Evolutionary conservation across 1,140 invertebrate genomes (phyloP), one percentile per base, ranked within the genome.

Genomic region (Leptoteleia sp.): DNA sequence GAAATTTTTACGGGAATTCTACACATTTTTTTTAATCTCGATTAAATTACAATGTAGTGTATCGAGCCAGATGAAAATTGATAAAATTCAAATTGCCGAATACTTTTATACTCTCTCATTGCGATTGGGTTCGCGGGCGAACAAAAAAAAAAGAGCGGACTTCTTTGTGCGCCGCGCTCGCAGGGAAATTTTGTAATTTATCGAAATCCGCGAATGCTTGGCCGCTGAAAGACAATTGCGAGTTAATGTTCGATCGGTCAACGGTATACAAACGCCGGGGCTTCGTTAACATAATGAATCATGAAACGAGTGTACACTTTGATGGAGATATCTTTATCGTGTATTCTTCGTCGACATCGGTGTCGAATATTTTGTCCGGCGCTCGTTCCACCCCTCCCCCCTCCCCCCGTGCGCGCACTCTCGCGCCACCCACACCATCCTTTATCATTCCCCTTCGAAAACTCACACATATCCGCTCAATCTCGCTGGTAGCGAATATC

Each of bases 311-410:
- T 68, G 81, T 72, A 81, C 65, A 83, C 72, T 70, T 82, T 78
- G 82, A 85, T 47, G 73, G 76, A 80, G 79, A 84, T 86, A 82
- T 82, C 83, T 87, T 86, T 86, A 86, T 84, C 79, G 82, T 82
- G 81, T 85, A 85, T 87, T 88, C 87, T 87, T 88, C 86, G 87
- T 87, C 85, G 85, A 82, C 78, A 82, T 76, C 80, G 75, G 82
- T 80, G 81, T 79, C 76, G 81, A 79, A 77, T 84, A 81, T 84
- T 85, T 86, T 84, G 83, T 86, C 83, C 84, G 84, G 83, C 82
- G 80, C 83, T 82, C 81, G 79, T 79, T 73, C 76, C 3, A 25
- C 77, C 79, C 70, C 59, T n/a, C n/a, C n/a, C n/a, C n/a, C n/a
- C n/a, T n/a, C n/a, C n/a, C n/a, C n/a, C n/a, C n/a, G n/a, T n/a